Base-by-base conservation (phyloP, 2,113 vertebrate genomes). In the Menura novaehollandiae region DNA sequence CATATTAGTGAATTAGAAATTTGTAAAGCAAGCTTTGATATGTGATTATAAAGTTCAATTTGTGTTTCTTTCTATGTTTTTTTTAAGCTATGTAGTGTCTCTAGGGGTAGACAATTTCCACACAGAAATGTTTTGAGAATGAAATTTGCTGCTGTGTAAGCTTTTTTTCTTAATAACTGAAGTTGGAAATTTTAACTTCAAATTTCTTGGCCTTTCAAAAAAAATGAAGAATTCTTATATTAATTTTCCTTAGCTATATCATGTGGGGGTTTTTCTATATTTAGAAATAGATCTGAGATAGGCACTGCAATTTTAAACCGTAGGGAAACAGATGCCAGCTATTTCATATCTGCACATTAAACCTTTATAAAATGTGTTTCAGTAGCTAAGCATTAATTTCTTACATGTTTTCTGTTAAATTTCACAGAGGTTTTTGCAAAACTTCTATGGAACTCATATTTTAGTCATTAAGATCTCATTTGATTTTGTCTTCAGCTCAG, bases 241-340 rank as follows among this genome's bases (percentile, higher is more conserved):
- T 69, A 62, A 60, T 80, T 88, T 73, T 73, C 13, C n/a, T 52
- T 73, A 53, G 10, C 26, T 56, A 33, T 3, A 28, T 52, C 3
- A 22, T 10, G 16, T 11, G 19, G 0, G 0, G 0, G 1, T 4
- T 21, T 49, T 62, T 37, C 49, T 58, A 4, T 72, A 21, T 55
- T 84, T 79, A 83, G 43, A 91, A 92, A 75, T 19, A 86, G 19
- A 76, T 11, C 8, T 22, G 20, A 82, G 14, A 32, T 35, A 59
- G 9, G 14, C 2, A 52, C 4, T 69, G 9, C 1, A 46, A 11
- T 69, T 80, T 89, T 68, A 86, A 67, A 28, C 6, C 69, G 4
- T 14, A 35, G 14, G 41, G 76, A 90, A 88, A 30, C 13, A 41
- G 18, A 13, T 41, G 15, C 3, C 52, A 82, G 22, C 5, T 33